Evolutionary conservation across 23 tunicate genomes (phyloP), one percentile per base, ranked within the genome.

Genomic region (Trididemnum nubilum): DNA sequence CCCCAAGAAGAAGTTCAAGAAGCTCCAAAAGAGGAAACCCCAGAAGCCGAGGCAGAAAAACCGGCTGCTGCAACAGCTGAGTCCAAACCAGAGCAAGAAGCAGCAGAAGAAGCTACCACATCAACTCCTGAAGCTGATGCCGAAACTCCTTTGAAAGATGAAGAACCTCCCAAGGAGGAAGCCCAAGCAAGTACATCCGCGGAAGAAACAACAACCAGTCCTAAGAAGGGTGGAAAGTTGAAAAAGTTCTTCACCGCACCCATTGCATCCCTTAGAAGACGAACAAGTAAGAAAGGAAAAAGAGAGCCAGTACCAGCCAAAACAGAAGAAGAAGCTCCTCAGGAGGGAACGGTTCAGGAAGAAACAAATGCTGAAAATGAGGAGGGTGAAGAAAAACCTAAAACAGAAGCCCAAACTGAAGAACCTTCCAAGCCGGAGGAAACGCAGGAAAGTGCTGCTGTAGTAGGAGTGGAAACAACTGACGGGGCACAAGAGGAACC

Each of bases 191-290:
- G 29, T 3, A 12, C 67, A 12, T 67, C 33, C n/a, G 61, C 65
- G 37, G 30, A 65, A 26, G 72, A 27, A 28, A 74, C 24, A 65
- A 74, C 24, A 65, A 50, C 40, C 29, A 60, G 72, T 23, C 84
- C 84, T 36, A 85, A 78, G 35, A 69, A 39, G 9, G 52, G 34
- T 7, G 90, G 90, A 51, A 85, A 78, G 60, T 28, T 85, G 0
- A 78, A 71, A 61, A 85, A 85, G 73, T 40, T 85, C 21, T 40
- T 85, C 34, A 36, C 78, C 38, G 90, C 79, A 31, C 78, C 84
- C 0, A 36, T 78, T 35, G 84, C 90, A 1, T 69, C 84, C 27
- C 31, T 85, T 21, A 85, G 76, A 37, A 35, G 90, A 36, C 65
- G 90, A 79, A 78, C 84, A 3, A 78, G 69, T 31, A 85, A 85